phyloP scores from a whole-genome alignment of 2,888 invertebrate genomes.

The Drosophila colorata region DNA sequence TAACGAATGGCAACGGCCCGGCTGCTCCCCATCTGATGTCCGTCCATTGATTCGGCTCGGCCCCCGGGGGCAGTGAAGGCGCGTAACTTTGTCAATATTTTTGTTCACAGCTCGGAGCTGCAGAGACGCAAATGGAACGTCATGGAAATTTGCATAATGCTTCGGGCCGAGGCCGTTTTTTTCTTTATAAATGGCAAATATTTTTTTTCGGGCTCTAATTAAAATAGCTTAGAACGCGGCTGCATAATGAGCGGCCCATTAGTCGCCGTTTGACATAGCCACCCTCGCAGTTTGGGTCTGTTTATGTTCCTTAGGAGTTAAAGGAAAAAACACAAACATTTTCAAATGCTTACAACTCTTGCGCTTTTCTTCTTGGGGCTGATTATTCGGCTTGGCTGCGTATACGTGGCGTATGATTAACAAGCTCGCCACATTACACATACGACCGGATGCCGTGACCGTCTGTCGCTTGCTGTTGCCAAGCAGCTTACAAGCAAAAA shows the following conservation, averaged over 20 bases:
- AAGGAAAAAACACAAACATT: not conserved
- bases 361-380: constrained; percentile 17
- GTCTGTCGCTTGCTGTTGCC: constrained; percentile 10
- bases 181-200: constrained; percentile 30
- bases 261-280: constrained; percentile 18
- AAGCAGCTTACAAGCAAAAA: constrained; percentile 22
- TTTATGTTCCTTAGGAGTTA: not conserved
- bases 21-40: constrained; percentile 23
- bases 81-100: constrained; percentile 62
- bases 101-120: constrained; percentile 31
- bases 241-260: constrained; percentile 52
- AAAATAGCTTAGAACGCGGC: constrained; percentile 41
- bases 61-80: not conserved
- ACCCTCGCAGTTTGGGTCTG: not conserved
- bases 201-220: constrained; percentile 54
- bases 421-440: constrained; percentile 59
- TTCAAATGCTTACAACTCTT: not conserved
- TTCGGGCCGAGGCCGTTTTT: constrained; percentile 30
- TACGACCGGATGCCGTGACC: constrained; percentile 31
- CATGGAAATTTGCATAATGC: constrained; percentile 66
- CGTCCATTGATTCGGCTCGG: constrained; percentile 18
- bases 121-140: constrained; percentile 36
- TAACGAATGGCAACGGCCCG: constrained; percentile 36
- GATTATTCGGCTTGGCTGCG: constrained; percentile 54
- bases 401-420: constrained; percentile 68